Percentiles rank a stretch among this genome's conserved stretches.
phyloP scores from a whole-genome alignment of 2,888 invertebrate species.

The Cryptus armator region DNA sequence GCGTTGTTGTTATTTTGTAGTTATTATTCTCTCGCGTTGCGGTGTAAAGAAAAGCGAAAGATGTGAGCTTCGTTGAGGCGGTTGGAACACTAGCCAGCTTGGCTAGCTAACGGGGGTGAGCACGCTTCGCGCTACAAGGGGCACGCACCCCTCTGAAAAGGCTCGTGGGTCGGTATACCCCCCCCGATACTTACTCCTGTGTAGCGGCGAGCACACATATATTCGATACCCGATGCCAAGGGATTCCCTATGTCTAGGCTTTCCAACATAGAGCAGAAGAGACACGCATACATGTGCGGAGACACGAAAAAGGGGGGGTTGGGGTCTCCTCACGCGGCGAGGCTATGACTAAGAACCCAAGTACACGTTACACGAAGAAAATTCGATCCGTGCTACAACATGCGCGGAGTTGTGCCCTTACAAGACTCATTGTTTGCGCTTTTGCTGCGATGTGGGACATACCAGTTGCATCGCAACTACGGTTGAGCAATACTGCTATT shows the following conservation, averaged over 20 bases:
- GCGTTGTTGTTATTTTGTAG: constrained; percentile 18
- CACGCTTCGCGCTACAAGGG: constrained; percentile 75
- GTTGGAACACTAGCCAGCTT: constrained; percentile 77
- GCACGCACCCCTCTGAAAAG: constrained; percentile 80
- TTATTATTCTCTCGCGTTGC: constrained; percentile 6
- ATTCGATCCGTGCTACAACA: constrained; percentile 58
- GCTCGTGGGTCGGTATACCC: constrained; percentile 66
- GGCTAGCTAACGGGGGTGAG: constrained; percentile 68
- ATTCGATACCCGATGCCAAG: constrained; percentile 77
- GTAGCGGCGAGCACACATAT: constrained; percentile 62
- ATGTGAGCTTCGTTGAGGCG: constrained; percentile 70
- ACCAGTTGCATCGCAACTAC: constrained; percentile 25
- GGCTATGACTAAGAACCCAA: constrained; percentile 77
- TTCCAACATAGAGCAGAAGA: constrained; percentile 7
- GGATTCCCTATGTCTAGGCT: constrained; percentile 72
- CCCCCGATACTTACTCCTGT: constrained; percentile 55
- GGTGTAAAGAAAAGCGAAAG: constrained; percentile 61
- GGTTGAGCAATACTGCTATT: not conserved
- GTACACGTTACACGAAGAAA: constrained; percentile 74
- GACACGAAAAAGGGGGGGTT: constrained; percentile 44
- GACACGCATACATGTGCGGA: constrained; percentile 39
- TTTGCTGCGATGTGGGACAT: not conserved
- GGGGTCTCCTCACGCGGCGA: constrained; percentile 62
- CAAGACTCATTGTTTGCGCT: not conserved
- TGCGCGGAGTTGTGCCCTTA: constrained; percentile 8